phyloP scores from a whole-genome alignment of 2,888 invertebrate species.

The Lypha dubia region DNA sequence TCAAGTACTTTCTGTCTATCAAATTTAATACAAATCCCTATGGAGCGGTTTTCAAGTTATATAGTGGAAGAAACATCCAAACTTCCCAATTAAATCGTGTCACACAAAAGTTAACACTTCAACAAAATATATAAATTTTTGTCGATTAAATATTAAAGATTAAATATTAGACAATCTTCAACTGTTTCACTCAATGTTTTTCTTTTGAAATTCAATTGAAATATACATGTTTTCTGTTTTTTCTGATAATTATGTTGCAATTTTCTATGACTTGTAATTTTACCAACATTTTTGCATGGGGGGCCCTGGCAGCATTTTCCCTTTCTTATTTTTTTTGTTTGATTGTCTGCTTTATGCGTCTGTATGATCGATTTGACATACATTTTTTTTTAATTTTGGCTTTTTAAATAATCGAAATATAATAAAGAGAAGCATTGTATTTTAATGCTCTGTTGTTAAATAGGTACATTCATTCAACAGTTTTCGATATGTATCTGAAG shows the following conservation, averaged over 20 bases:
- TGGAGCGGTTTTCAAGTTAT: too few species aligned
- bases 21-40: too few species aligned
- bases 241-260: too few species aligned
- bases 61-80: too few species aligned
- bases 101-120: too few species aligned
- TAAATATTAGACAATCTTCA: too few species aligned
- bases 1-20: too few species aligned
- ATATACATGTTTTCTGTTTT: too few species aligned
- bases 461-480: conserved; percentile 56
- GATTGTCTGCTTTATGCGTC: conserved; percentile 42
- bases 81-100: too few species aligned
- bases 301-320: background rate
- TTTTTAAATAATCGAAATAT: conserved; percentile 30
- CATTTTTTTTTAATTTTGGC: conserved; percentile 49
- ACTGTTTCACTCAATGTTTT: background rate
- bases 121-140: background rate
- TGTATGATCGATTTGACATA: conserved; percentile 62
- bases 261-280: background rate
- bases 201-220: background rate
- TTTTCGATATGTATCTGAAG: conserved; percentile 38
- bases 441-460: conserved; percentile 54
- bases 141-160: too few species aligned
- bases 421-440: conserved; percentile 62
- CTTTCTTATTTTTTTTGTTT: background rate
- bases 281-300: conserved; percentile 30